phyloP scores from a whole-genome alignment of 2,888 invertebrate genomes.

The Drosophila merina region DNA sequence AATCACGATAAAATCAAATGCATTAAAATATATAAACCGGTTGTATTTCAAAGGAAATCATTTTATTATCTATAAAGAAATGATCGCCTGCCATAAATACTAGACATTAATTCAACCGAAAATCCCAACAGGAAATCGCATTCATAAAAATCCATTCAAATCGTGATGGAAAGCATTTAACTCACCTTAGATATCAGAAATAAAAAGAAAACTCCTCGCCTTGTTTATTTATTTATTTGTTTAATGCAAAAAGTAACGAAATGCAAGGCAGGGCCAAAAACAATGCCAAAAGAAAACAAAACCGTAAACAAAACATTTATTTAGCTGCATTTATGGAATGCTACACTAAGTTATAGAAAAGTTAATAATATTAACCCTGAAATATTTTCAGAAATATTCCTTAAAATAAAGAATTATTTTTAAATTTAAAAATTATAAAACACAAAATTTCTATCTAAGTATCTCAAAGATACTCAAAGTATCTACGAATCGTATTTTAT shows the following conservation, averaged over 20 bases:
- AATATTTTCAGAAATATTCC: too few relatives aligned
- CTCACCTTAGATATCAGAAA: conserved; percentile 12
- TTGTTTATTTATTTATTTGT: conserved; percentile 29
- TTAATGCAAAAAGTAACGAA: conserved; percentile 30
- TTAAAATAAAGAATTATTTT: too few relatives aligned
- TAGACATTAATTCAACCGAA: not conserved
- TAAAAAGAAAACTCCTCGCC: conserved; percentile 15
- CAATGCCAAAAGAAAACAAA: conserved; percentile 17
- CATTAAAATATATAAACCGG: too few relatives aligned
- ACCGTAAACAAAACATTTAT: conserved; percentile 35
- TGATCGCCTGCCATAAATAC: not conserved
- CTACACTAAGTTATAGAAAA: conserved; percentile 27
- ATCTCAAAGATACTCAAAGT: too few relatives aligned
- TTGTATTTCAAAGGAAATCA: too few relatives aligned
- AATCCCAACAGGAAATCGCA: conserved; percentile 17
- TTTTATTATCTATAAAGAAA: not conserved
- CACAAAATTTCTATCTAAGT: too few relatives aligned
- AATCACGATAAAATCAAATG: not conserved
- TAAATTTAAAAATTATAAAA: too few relatives aligned
- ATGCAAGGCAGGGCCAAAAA: conserved; percentile 28
- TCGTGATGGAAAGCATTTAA: conserved; percentile 6
- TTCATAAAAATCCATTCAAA: conserved; percentile 19
- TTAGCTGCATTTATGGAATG: conserved; percentile 59
- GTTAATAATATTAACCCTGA: not conserved
- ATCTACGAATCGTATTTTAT: not conserved